A percentile compares a stretch with the other conserved stretches of the same genome.
Evolutionary conservation across 2,113 vertebrate species (phyloP).

Genomic region (Tachysurus vachellii): DNA sequence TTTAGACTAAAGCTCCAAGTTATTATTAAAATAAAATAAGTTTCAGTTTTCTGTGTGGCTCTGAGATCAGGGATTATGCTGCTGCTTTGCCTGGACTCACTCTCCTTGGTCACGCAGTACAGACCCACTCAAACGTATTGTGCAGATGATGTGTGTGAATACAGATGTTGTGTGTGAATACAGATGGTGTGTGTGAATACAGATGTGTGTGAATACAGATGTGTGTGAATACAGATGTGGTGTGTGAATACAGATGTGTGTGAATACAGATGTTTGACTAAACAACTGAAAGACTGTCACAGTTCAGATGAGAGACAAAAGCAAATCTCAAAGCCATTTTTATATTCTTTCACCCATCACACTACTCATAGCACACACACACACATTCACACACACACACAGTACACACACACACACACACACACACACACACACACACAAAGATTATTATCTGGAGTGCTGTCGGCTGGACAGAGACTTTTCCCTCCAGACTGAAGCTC

Average conservation of each 20-base stretch:
- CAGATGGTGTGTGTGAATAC: too few relatives aligned
- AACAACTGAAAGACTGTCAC: background rate
- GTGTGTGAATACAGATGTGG: background rate
- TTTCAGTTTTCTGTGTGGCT: background rate
- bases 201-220: too few relatives aligned
- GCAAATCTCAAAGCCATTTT: background rate
- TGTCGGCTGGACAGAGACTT: too few relatives aligned
- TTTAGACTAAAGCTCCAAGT: background rate
- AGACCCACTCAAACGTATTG: background rate
- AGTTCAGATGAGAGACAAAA: background rate
- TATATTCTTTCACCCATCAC: background rate
- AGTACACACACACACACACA: slow-evolving; percentile 5
- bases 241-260: background rate
- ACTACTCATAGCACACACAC: background rate
- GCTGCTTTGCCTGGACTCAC: background rate
- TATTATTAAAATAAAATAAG: background rate
- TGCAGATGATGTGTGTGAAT: background rate
- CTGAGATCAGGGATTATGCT: background rate
- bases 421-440: background rate
- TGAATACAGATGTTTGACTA: background rate
- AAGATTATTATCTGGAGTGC: too few relatives aligned
- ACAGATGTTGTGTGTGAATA: background rate
- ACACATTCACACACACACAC: background rate
- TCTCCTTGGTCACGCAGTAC: background rate
- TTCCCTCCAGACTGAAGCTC: too few relatives aligned